A percentile compares a stretch with the other conserved stretches of the same genome.
phyloP scores from a whole-genome alignment of 2,888 invertebrate genomes.

The Drosophila fungiperda region DNA sequence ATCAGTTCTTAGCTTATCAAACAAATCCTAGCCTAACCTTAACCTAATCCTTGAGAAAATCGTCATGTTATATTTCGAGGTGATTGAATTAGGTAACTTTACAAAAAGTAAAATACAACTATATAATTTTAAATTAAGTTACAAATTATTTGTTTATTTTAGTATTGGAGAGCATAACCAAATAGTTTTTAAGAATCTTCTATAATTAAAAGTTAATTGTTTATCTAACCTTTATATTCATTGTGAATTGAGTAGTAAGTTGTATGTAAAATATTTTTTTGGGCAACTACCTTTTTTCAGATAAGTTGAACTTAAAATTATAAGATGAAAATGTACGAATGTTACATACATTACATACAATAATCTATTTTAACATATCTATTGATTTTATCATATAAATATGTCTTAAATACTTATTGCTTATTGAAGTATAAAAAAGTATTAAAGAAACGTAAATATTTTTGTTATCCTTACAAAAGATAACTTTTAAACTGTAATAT shows the following conservation, averaged over 20 bases:
- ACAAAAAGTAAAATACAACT: background rate
- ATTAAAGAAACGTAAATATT: background rate
- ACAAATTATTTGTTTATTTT: background rate
- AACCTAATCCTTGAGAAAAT: background rate
- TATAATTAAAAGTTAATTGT: background rate
- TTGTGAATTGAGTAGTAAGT: background rate
- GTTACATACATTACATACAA: too few species aligned
- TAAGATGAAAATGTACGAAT: background rate
- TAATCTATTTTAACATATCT: too few species aligned
- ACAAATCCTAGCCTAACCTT: background rate
- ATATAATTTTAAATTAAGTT: background rate
- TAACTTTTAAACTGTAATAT: background rate
- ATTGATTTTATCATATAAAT: background rate
- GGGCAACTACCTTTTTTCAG: background rate
- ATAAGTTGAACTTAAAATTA: background rate
- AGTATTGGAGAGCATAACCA: background rate
- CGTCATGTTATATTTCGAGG: background rate
- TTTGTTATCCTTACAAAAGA: background rate
- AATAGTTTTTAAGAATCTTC: background rate
- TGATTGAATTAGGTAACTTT: background rate
- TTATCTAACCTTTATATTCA: background rate
- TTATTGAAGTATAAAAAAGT: background rate
- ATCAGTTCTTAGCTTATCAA: background rate
- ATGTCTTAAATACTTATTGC: background rate
- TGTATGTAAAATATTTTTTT: background rate